Percentiles rank a stretch among this genome's conserved stretches.
These are phyloP conservation scores for Microplitis manilae DNA, from an alignment of 2,888 invertebrate species.

Conservation along the genomic window DNA sequence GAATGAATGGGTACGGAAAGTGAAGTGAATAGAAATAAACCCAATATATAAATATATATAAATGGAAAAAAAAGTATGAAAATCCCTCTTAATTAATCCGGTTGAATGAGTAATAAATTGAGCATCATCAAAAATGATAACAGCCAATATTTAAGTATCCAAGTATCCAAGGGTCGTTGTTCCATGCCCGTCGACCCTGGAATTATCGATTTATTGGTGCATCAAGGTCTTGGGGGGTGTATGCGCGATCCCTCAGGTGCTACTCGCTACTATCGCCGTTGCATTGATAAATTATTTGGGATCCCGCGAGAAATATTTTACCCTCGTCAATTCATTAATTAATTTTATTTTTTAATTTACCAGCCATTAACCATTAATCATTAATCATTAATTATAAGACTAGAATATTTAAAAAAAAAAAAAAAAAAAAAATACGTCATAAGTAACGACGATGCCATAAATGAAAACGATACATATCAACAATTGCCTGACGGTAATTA, in stretches of 20 bases:
- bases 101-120: neutral
- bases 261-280: neutral
- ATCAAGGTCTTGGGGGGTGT: slow-evolving; percentile 44
- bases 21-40: too few relatives aligned
- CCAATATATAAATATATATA: too few relatives aligned
- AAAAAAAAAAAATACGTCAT: slow-evolving; percentile 30
- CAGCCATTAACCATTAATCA: neutral
- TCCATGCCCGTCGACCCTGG: slow-evolving; percentile 47
- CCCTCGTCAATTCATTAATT: slow-evolving; percentile 24
- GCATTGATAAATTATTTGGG: slow-evolving; percentile 46
- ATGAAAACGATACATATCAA: slow-evolving; percentile 65
- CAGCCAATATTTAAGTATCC: slow-evolving; percentile 25
- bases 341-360: neutral
- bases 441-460: slow-evolving; percentile 33
- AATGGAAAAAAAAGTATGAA: too few relatives aligned
- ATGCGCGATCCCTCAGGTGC: slow-evolving; percentile 39
- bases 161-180: slow-evolving; percentile 38
- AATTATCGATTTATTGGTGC: slow-evolving; percentile 50
- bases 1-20: too few relatives aligned
- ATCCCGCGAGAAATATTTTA: slow-evolving; percentile 27
- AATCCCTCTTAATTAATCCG: neutral
- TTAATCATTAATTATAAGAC: neutral
- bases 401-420: slow-evolving; percentile 32
- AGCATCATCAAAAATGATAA: slow-evolving; percentile 40
- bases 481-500: slow-evolving; percentile 59